Percentiles rank a stretch among this genome's conserved stretches.
phyloP scores from a whole-genome alignment of 1,140 invertebrate genomes.

The Panulirus ornatus region DNA sequence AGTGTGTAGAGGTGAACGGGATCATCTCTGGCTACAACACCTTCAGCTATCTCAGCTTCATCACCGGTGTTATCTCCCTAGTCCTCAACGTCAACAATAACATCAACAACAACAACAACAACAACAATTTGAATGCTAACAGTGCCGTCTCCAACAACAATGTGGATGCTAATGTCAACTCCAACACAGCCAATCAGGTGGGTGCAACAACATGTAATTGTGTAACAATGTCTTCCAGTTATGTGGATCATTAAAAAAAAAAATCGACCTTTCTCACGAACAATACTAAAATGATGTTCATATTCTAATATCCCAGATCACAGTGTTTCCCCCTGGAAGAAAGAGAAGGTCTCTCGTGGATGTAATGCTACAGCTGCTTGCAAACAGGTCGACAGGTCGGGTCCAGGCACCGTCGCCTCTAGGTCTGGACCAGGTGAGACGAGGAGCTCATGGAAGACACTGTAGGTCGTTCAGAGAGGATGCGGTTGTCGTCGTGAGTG shows the following conservation, averaged over 20 bases:
- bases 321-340: slow-evolving; percentile 9
- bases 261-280: too few relatives aligned
- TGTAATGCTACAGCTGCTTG: not conserved
- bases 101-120: slow-evolving; percentile 65
- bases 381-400: too few relatives aligned
- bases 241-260: too few relatives aligned
- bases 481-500: too few relatives aligned
- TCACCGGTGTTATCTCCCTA: slow-evolving; percentile 48
- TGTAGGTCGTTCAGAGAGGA: too few relatives aligned
- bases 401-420: too few relatives aligned
- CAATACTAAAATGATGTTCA: too few relatives aligned
- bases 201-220: too few relatives aligned
- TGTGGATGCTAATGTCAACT: slow-evolving; percentile 56
- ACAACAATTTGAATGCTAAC: slow-evolving; percentile 50
- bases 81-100: slow-evolving; percentile 65
- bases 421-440: too few relatives aligned
- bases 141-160: slow-evolving; percentile 58
- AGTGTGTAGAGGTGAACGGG: slow-evolving; percentile 40
- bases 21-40: slow-evolving; percentile 58
- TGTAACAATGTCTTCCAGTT: too few relatives aligned
- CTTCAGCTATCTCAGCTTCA: slow-evolving; percentile 59
- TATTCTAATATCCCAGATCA: not conserved
- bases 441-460: too few relatives aligned
- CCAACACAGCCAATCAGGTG: slow-evolving; percentile 62
- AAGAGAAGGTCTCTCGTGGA: slow-evolving; percentile 12